These are phyloP conservation scores for Prosopocoilus inquinatus DNA, from an alignment of 2,888 invertebrate genomes.

Conservation along the genomic window DNA sequence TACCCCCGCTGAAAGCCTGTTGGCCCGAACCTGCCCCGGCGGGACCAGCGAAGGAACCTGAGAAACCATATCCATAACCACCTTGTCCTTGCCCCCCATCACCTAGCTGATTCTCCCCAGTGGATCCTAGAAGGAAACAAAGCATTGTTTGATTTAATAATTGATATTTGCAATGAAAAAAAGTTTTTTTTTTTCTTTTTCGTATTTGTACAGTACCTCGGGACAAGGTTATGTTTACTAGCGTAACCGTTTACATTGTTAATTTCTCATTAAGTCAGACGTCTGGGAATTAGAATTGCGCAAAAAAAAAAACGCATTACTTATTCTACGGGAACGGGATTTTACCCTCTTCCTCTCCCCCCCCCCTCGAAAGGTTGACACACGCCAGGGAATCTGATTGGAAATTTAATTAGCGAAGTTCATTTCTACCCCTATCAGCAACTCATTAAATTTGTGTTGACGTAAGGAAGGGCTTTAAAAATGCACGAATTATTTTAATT, in stretches of 20 bases:
- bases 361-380: too few species aligned
- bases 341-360: too few species aligned
- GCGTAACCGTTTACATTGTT: too few species aligned
- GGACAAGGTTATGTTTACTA: neutral
- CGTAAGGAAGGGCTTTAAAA: too few species aligned
- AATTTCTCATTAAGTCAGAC: too few species aligned
- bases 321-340: too few species aligned
- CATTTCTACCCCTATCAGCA: too few species aligned
- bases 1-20: constrained; percentile 5
- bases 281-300: too few species aligned
- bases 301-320: too few species aligned
- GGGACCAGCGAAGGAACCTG: constrained; percentile 17
- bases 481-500: too few species aligned
- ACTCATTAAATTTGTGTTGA: too few species aligned
- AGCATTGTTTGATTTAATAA: neutral
- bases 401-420: too few species aligned
- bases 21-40: constrained; percentile 3
- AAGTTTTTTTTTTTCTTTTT: constrained; percentile 1
- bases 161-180: neutral
- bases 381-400: neutral
- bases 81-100: constrained; percentile 17
- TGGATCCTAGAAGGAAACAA: constrained; percentile 15
- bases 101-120: constrained; percentile 18
- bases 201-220: neutral
- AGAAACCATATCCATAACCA: constrained; percentile 18